phyloP scores from a whole-genome alignment of 2,113 vertebrate species.

The Chelonoidis abingdonii region DNA sequence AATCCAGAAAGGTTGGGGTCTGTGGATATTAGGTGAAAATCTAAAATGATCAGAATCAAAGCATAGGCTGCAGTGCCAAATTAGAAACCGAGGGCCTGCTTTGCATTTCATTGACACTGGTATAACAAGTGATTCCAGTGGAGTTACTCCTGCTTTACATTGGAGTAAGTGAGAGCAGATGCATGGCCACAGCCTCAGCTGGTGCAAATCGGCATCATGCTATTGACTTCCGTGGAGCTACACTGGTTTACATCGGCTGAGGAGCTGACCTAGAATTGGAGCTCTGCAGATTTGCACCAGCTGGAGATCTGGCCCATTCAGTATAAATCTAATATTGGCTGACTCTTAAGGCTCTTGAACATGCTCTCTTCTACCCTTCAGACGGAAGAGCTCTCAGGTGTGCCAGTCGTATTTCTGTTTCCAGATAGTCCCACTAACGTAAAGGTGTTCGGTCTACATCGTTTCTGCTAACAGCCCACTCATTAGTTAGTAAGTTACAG shows the following conservation, averaged over 20 bases:
- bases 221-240: background rate
- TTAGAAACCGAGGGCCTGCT: background rate
- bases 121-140: background rate
- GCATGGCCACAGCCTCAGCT: background rate
- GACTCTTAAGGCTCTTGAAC: background rate
- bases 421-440: accelerated
- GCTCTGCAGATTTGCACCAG: background rate
- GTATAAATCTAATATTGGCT: accelerated
- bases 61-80: background rate
- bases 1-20: background rate
- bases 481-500: background rate
- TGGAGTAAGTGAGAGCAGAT: background rate
- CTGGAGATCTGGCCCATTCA: background rate
- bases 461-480: background rate
- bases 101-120: background rate
- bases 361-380: accelerated
- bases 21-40: background rate
- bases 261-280: background rate
- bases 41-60: background rate
- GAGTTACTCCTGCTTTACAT: background rate
- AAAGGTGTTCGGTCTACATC: background rate
- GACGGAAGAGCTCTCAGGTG: accelerated
- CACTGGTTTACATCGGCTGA: background rate
- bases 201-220: background rate
- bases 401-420: background rate